Conservation (phyloP, 2,113 vertebrate species). For the Pterocles gutturalis region DNA sequence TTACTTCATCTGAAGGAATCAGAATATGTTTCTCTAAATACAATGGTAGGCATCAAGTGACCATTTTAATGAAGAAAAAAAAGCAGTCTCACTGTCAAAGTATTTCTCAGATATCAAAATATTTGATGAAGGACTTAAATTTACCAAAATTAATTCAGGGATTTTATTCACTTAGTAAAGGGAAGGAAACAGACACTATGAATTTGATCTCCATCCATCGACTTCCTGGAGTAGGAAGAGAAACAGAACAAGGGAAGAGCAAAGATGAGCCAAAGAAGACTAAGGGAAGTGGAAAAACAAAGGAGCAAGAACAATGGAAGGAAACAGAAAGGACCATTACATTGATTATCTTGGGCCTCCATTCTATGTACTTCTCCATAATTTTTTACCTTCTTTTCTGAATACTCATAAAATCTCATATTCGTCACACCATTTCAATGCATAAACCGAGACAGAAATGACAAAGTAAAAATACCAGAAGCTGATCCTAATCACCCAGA, state of each 20-base stretch:
- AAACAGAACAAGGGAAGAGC: background rate
- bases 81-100: background rate
- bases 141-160: background rate
- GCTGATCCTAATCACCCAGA: background rate
- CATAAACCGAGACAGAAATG: background rate
- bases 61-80: background rate
- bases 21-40: background rate
- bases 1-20: background rate
- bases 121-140: background rate
- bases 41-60: background rate
- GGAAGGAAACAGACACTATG: background rate
- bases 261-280: background rate
- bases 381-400: background rate
- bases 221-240: background rate
- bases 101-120: background rate
- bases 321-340: background rate
- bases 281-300: background rate
- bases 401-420: background rate
- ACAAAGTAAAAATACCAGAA: background rate
- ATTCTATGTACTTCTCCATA: background rate
- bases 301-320: background rate
- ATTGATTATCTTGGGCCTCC: background rate
- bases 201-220: background rate
- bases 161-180: background rate
- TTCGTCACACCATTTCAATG: background rate